Conservation (phyloP, 2,797 vertebrate species). For the Cephalopachus bancanus region DNA sequence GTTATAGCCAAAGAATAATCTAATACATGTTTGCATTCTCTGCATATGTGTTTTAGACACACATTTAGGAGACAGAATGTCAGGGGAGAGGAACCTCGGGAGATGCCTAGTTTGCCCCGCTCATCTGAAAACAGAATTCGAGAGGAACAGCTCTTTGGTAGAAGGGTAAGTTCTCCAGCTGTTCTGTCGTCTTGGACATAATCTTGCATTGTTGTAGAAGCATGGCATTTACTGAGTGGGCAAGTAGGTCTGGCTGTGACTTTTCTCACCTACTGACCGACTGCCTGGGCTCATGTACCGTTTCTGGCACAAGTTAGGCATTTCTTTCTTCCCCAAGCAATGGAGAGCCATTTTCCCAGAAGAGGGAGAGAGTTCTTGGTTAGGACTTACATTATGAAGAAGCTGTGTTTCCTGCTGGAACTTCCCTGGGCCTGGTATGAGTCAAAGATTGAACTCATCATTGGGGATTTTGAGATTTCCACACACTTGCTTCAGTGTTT, state of each 20-base stretch:
- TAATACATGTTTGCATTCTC: neutral
- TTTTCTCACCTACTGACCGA: neutral
- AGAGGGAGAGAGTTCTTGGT: neutral
- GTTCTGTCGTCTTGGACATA: neutral
- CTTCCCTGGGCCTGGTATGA: neutral
- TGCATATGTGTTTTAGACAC: conserved; percentile 89
- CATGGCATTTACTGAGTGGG: neutral
- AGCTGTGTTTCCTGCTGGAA: neutral
- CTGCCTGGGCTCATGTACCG: neutral
- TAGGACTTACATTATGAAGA: neutral
- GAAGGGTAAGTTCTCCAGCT: conserved; percentile 89
- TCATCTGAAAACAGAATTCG: conserved; percentile 91
- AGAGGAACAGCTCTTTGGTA: conserved; percentile 95
- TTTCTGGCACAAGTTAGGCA: neutral
- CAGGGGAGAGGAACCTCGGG: conserved; percentile 88
- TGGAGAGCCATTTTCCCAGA: neutral
- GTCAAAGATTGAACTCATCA: neutral
- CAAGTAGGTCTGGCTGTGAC: neutral
- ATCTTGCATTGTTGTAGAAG: neutral
- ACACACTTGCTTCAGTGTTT: neutral
- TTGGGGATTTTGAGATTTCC: conserved; percentile 24
- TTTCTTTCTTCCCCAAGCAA: neutral
- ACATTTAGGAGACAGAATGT: conserved; percentile 93
- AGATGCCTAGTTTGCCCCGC: conserved; percentile 94
- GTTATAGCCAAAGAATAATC: neutral